Percentiles rank a stretch among this genome's conserved stretches.
These are phyloP conservation scores for Paramormyrops hopkinsi DNA, from an alignment of 2,797 vertebrate species.

Conservation along the genomic window DNA sequence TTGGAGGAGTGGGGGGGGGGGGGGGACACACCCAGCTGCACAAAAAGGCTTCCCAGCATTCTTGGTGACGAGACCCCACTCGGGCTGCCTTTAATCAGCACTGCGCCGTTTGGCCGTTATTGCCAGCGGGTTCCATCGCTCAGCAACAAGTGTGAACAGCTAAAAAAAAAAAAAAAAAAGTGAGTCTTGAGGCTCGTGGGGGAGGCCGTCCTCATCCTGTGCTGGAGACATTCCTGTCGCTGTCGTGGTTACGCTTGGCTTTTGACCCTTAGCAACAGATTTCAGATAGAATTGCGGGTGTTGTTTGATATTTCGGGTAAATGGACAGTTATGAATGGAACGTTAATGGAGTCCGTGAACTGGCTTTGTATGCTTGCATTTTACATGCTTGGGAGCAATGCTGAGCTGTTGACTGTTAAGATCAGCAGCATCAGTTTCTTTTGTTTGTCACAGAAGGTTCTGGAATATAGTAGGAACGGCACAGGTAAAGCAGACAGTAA, in stretches of 20 bases:
- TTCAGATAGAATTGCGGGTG: background rate
- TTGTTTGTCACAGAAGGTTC: background rate
- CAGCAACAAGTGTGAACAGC: background rate
- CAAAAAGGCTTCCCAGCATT: slow-evolving; percentile 57
- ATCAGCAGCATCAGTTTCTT: background rate
- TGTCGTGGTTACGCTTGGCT: background rate
- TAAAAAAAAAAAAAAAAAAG: background rate
- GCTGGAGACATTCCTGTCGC: background rate
- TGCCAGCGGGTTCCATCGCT: background rate
- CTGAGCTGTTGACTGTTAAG: background rate
- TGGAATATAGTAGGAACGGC: background rate
- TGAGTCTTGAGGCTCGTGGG: slow-evolving; percentile 37
- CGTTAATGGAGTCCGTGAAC: background rate
- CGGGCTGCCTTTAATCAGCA: background rate
- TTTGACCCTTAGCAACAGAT: slow-evolving; percentile 17
- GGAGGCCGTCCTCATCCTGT: slow-evolving; percentile 29
- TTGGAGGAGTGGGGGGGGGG: slow-evolving; percentile 50
- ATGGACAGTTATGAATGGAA: background rate
- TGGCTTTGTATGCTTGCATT: background rate
- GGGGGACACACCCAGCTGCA: slow-evolving; percentile 52
- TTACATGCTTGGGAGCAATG: background rate
- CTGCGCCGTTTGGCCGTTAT: background rate
- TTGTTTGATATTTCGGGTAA: background rate
- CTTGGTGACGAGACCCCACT: slow-evolving; percentile 43
- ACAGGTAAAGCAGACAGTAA: background rate